These are phyloP conservation scores for Oncorhynchus kisutch DNA, from an alignment of 2,113 vertebrate species.

Conservation along the genomic window DNA sequence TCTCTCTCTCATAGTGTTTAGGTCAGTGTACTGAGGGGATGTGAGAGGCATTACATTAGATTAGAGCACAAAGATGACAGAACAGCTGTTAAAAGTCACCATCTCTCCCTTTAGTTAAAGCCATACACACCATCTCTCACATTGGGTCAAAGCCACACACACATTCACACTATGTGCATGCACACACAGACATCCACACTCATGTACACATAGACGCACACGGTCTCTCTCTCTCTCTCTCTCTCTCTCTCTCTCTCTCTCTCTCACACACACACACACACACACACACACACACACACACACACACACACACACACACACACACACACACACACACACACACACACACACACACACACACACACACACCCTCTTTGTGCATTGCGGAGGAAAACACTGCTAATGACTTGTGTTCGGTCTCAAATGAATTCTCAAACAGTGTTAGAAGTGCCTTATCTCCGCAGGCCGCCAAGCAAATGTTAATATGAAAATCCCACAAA, in stretches of 20 bases:
- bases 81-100: constrained; percentile 60
- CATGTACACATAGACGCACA: constrained; percentile 32
- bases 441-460: constrained; percentile 34
- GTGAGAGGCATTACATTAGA: constrained; percentile 39
- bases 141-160: constrained; percentile 9
- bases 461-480: constrained; percentile 34
- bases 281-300: constrained; percentile 15
- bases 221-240: neutral
- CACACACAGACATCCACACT: constrained; percentile 22
- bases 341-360: neutral
- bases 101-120: constrained; percentile 56
- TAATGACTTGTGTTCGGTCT: constrained; percentile 52
- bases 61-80: constrained; percentile 41
- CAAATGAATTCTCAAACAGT: constrained; percentile 41
- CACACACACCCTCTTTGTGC: constrained; percentile 28
- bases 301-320: neutral
- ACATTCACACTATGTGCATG: constrained; percentile 10
- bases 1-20: constrained; percentile 25
- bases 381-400: constrained; percentile 29
- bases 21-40: constrained; percentile 37
- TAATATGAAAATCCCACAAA: constrained; percentile 48
- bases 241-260: too few relatives aligned
- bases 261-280: too few relatives aligned
- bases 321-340: neutral
- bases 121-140: constrained; percentile 7